Evolutionary conservation across 2,113 vertebrate species (phyloP).

Genomic region (Sula dactylatra): DNA sequence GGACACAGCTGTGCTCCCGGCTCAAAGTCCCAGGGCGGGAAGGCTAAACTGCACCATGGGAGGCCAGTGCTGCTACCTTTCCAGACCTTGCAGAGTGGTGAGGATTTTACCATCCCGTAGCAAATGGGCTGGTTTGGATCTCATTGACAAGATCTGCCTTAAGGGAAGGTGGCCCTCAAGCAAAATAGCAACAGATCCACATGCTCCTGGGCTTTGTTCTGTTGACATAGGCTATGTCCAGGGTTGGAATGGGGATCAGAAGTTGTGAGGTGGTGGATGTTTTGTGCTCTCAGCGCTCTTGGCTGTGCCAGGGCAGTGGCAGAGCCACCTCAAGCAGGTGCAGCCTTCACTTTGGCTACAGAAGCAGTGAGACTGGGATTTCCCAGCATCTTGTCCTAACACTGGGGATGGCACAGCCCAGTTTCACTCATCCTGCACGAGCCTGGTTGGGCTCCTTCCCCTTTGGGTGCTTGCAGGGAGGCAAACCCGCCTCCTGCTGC

Average conservation of each 20-base stretch:
- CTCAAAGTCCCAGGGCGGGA: neutral
- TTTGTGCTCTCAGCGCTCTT: neutral
- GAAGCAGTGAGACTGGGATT: neutral
- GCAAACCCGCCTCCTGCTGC: neutral
- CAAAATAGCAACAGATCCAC: neutral
- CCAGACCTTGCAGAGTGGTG: neutral
- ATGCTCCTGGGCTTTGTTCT: no score
- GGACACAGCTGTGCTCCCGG: accelerated
- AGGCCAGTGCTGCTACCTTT: neutral
- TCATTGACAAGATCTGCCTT: neutral
- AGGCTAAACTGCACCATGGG: neutral
- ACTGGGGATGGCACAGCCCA: accelerated
- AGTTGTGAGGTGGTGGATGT: neutral
- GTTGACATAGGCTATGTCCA: neutral
- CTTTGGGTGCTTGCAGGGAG: neutral
- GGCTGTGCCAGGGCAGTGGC: neutral
- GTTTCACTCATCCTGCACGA: neutral
- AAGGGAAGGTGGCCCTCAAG: neutral
- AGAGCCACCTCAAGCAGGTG: neutral
- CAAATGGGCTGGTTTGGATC: neutral
- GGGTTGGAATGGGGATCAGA: neutral
- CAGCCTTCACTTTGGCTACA: neutral
- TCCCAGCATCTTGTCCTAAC: neutral
- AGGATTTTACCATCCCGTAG: neutral
- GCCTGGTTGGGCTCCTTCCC: neutral